Evolutionary conservation across 1,140 invertebrate genomes (phyloP), one percentile per base, ranked within the genome.

Genomic region (Eurosta solidaginis): DNA sequence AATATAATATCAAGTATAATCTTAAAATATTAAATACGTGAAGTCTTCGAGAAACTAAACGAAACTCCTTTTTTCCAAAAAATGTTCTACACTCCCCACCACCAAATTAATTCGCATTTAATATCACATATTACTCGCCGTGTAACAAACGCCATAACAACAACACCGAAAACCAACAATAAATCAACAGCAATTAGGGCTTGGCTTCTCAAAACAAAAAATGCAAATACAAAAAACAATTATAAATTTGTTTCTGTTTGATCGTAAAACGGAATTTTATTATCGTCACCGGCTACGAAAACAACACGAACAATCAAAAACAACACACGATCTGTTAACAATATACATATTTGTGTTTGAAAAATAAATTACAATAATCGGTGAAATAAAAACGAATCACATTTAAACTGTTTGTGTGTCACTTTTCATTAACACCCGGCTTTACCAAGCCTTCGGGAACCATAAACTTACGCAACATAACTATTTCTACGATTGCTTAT

Each of bases 201-300:
- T 44, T 47, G 49, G 74, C 36, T 2, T n/a, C n/a, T n/a, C n/a
- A n/a, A n/a, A n/a, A n/a, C n/a, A 75, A 78, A 79, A 75, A 33
- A 44, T 68, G 47, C 27, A 76, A 45, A 68, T 40, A 74, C 4
- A 50, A 79, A 81, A 83, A 84, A 84, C 79, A 74, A 80, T 78
- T 79, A 84, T 83, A 82, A 81, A 81, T 86, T 85, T 85, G 86
- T 86, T 83, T 86, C 86, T 86, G 85, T 86, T 86, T 86, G 85
- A 83, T 86, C 85, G 83, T 86, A 85, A 86, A 86, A 86, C 85
- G 80, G 81, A 85, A 85, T 86, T 86, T 86, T 86, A 86, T 86
- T 83, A 82, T 82, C 82, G 82, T 80, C 83, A 83, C 78, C 84
- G 86, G 84, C 83, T 83, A 85, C 83, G 85, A 84, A 83, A 84